A percentile compares a stretch with the other conserved stretches of the same genome.
phyloP scores from a whole-genome alignment of 2,797 vertebrate species.

The Sparidentex hasta region DNA sequence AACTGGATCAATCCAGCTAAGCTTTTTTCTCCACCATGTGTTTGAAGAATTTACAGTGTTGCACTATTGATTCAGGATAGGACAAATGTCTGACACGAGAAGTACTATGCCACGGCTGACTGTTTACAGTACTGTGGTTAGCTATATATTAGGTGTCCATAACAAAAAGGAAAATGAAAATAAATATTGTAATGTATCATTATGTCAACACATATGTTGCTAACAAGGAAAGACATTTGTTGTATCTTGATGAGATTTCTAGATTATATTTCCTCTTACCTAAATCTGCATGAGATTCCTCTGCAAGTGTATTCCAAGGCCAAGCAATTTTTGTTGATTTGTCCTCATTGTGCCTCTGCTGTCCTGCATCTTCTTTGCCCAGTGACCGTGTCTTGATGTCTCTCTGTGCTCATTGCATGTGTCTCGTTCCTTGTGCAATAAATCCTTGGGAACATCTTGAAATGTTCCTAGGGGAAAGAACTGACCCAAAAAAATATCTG shows the following conservation, averaged over 20 bases:
- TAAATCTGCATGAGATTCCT: neutral
- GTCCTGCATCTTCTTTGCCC: neutral
- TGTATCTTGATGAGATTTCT: neutral
- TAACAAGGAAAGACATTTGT: neutral
- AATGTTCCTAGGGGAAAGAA: neutral
- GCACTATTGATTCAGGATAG: conserved; percentile 3
- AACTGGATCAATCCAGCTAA: neutral
- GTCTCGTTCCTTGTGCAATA: conserved; percentile 2
- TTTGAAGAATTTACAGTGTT: conserved; percentile 2
- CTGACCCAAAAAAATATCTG: neutral
- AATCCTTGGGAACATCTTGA: conserved; percentile 18
- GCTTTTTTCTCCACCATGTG: neutral
- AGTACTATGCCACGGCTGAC: neutral
- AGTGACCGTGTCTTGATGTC: conserved; percentile 14
- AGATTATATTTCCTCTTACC: neutral
- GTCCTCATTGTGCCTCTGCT: conserved; percentile 12
- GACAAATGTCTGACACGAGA: neutral
- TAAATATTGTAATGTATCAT: neutral
- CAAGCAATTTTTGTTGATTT: conserved; percentile 11
- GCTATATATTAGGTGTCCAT: neutral
- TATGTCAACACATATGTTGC: too few species aligned
- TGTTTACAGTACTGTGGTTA: neutral
- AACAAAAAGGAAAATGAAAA: neutral
- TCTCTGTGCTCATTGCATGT: neutral
- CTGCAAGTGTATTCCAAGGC: neutral